A percentile compares a stretch with the other conserved stretches of the same genome.
phyloP scores from a whole-genome alignment of 1,140 invertebrate species.

The Drosophila nigromelanica region DNA sequence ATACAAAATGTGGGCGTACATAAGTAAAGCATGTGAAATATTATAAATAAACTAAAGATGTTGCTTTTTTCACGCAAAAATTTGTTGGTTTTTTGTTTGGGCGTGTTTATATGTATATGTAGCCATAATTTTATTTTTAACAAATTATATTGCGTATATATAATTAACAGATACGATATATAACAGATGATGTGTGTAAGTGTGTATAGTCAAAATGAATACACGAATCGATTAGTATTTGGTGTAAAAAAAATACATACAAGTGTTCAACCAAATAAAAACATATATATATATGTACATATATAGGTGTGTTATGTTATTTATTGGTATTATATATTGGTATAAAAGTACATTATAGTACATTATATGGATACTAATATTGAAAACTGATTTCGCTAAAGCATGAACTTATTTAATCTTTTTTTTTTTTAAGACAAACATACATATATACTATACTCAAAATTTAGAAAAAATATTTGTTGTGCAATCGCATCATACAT shows the following conservation, averaged over 20 bases:
- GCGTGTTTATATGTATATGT: not conserved
- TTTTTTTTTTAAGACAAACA: not conserved
- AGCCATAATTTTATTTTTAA: not conserved
- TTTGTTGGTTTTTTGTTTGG: not conserved
- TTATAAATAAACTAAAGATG: conserved; percentile 3
- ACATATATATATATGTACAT: conserved; percentile 22
- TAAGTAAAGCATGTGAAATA: conserved; percentile 35
- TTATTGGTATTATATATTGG: conserved; percentile 33
- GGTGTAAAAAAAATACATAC: conserved; percentile 48
- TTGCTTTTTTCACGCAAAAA: conserved; percentile 1
- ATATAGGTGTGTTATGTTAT: conserved; percentile 33
- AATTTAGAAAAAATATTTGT: conserved; percentile 25
- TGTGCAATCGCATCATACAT: conserved; percentile 70
- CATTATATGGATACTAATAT: conserved; percentile 15
- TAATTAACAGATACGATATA: conserved; percentile 4
- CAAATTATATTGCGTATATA: conserved; percentile 34
- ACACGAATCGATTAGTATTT: conserved; percentile 83
- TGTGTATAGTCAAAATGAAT: conserved; percentile 66
- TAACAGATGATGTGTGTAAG: conserved; percentile 18
- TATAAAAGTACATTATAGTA: conserved; percentile 43
- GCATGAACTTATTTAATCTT: conserved; percentile 26
- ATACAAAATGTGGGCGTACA: conserved; percentile 12
- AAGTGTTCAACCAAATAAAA: conserved; percentile 17
- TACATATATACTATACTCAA: conserved; percentile 11
- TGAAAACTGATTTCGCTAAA: conserved; percentile 23